Conservation (phyloP, 92 coral and sea anemone species). For the Metridium senile region DNA sequence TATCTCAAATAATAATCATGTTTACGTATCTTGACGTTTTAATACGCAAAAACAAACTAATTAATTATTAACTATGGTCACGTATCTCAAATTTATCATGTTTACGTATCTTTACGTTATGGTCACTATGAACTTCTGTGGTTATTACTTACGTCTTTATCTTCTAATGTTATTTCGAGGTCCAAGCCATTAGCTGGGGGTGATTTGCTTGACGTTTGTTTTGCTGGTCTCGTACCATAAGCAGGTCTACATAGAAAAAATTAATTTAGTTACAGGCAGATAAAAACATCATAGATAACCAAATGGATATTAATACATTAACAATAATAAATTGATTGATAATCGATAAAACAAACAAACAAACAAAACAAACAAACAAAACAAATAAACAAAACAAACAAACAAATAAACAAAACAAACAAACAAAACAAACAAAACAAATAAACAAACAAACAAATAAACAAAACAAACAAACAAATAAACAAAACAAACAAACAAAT, state of each 20-base stretch:
- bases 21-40: too few species aligned
- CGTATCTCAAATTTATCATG: too few species aligned
- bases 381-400: too few species aligned
- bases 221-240: background rate
- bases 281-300: background rate
- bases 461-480: background rate
- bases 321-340: background rate
- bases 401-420: too few species aligned
- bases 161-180: conserved; percentile 87
- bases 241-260: conserved; percentile 11
- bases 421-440: too few species aligned
- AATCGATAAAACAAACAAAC: background rate
- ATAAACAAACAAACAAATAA: too few species aligned
- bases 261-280: background rate
- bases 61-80: too few species aligned
- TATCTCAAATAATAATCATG: too few species aligned
- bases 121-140: background rate
- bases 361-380: background rate
- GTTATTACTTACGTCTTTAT: conserved; percentile 42
- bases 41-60: too few species aligned
- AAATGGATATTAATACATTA: background rate
- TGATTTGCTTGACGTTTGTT: conserved; percentile 1
- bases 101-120: background rate
- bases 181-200: conserved; percentile 53
- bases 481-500: too few species aligned